Conservation (phyloP, 1,140 invertebrate genomes). For the Mizuhopecten yessoensis region DNA sequence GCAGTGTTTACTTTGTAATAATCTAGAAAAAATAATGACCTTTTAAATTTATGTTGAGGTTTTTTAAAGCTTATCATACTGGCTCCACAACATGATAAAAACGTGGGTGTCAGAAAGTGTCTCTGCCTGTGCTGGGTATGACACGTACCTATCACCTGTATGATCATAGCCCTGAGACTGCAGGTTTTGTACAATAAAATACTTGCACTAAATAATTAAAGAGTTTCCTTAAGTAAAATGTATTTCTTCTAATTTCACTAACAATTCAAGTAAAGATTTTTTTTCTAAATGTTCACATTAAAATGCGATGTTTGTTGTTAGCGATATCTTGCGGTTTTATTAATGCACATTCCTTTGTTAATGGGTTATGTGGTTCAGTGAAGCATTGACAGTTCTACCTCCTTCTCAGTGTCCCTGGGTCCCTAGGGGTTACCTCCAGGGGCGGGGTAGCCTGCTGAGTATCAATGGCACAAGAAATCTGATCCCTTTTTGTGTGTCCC, state of each 20-base stretch:
- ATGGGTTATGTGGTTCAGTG: background rate
- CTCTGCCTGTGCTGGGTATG: background rate
- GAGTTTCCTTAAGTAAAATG: background rate
- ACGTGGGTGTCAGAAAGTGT: background rate
- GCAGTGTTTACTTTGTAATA: background rate
- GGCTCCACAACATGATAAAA: background rate
- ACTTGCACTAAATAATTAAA: conserved; percentile 30
- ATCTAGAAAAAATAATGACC: no score
- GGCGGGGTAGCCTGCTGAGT: background rate
- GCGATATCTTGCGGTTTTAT: conserved; percentile 32
- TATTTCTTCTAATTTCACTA: conserved; percentile 1
- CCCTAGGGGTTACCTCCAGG: conserved; percentile 34
- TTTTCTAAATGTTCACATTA: conserved; percentile 4
- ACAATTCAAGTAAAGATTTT: background rate
- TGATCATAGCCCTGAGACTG: background rate
- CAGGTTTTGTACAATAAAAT: background rate
- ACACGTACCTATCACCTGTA: background rate
- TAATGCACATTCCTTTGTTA: background rate
- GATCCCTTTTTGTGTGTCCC: background rate
- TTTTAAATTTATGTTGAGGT: background rate
- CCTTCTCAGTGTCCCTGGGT: background rate
- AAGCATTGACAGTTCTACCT: background rate
- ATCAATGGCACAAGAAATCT: background rate
- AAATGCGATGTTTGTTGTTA: background rate
- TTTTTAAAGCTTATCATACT: background rate